Evolutionary conservation across 1,140 invertebrate genomes (phyloP), one percentile per base, ranked within the genome.

Genomic region (Chionoecetes opilio): DNA sequence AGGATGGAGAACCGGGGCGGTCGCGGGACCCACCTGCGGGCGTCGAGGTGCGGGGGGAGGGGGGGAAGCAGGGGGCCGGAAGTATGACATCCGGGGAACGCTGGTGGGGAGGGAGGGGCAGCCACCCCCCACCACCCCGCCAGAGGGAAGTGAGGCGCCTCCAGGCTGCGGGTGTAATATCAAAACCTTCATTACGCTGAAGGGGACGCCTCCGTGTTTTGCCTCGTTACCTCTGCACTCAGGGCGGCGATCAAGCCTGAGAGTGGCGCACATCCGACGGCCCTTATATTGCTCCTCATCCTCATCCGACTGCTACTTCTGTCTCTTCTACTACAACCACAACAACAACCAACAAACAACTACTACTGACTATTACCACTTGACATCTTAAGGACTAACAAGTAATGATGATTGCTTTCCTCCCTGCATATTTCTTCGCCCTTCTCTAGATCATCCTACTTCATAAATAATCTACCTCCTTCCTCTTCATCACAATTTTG

Each of bases 41-140:
- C 93, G 87, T 35, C 35, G 38, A 75, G 63, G 53, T n/a, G 93
- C 75, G 82, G 90, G 82, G 63, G 93, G 26, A 38, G 87, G 93
- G 89, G 89, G 75, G n/a, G n/a, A n/a, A 31, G 92, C 63, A 38
- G 93, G 93, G 93, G 93, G 88, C 90, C 89, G 94, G 94, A 95
- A 92, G 89, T 63, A 92, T 91, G 82, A 92, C 90, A 92, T 92
- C 94, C 93, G 93, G 93, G 93, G 93, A 86, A 94, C 94, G 82
- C 35, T 26, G 38, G 82, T 53, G 41, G 88, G 53, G 37, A n/a
- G 93, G 38, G 93, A 88, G 46, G 21, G 87, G 26, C 29, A 63
- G 35, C 29, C 75, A 37, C 41, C 29, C 53, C 34, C 63, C 93
- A 94, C 11, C 41, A 53, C 75, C n/a, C 93, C 87, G 63, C 32